These are phyloP conservation scores for Pemphredon lugubris DNA, from an alignment of 2,888 invertebrate species.

Conservation along the genomic window DNA sequence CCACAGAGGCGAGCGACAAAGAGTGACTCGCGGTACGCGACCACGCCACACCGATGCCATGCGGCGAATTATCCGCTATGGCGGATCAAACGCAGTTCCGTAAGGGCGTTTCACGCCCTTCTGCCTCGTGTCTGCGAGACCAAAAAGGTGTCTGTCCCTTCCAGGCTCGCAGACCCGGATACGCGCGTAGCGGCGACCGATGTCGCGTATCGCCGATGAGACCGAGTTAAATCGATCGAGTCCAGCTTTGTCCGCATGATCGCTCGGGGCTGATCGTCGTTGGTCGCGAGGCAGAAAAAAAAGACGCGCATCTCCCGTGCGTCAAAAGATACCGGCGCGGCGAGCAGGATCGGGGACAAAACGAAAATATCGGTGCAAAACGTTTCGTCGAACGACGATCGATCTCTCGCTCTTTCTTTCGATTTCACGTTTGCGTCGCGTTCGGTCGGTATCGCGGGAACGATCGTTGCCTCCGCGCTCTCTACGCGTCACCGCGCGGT, in stretches of 20 bases:
- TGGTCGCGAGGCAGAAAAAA: constrained; percentile 8
- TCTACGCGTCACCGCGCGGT: too few species aligned
- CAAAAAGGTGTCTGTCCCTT: constrained; percentile 54
- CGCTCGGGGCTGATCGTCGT: constrained; percentile 25
- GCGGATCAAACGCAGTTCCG: constrained; percentile 60
- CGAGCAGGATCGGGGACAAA: too few species aligned
- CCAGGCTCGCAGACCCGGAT: constrained; percentile 32
- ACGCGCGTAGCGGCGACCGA: constrained; percentile 11
- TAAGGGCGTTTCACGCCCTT: constrained; percentile 54
- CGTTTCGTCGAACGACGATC: too few species aligned
- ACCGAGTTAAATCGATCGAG: constrained; percentile 65
- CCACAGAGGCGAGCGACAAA: constrained; percentile 41
- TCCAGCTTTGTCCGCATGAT: constrained; percentile 53
- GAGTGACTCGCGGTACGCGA: constrained; percentile 40
- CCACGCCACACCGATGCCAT: constrained; percentile 45
- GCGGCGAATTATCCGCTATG: constrained; percentile 58
- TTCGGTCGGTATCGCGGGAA: too few species aligned
- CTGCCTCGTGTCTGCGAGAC: constrained; percentile 39
- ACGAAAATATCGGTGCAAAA: too few species aligned
- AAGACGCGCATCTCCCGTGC: too few species aligned
- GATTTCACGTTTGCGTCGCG: too few species aligned
- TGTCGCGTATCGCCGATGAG: constrained; percentile 30
- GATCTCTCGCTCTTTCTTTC: too few species aligned
- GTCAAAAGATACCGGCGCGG: too few species aligned
- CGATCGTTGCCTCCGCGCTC: too few species aligned